Percentiles rank a stretch among this genome's conserved stretches.
phyloP scores from a whole-genome alignment of 1,140 invertebrate genomes.

The Camponotus floridanus region DNA sequence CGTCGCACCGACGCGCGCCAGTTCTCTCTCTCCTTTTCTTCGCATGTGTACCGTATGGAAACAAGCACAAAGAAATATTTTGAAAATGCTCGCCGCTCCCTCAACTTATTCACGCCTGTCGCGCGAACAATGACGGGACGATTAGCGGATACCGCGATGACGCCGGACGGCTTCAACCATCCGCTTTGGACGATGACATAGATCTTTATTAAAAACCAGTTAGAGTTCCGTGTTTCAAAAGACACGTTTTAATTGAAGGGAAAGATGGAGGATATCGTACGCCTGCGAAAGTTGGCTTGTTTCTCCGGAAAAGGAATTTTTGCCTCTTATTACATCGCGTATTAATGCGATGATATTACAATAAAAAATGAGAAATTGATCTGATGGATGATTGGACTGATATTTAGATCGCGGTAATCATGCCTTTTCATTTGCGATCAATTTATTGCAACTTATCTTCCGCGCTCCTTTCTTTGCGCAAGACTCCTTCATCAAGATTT shows the following conservation, averaged over 20 bases:
- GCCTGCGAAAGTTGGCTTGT: background rate
- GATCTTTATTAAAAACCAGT: slow-evolving; percentile 59
- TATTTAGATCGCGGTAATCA: background rate
- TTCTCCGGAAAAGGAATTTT: background rate
- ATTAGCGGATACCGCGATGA: slow-evolving; percentile 47
- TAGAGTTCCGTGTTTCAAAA: slow-evolving; percentile 1
- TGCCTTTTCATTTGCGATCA: background rate
- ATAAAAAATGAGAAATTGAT: background rate
- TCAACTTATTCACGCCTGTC: slow-evolving; percentile 57
- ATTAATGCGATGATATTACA: background rate
- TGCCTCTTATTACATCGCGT: background rate
- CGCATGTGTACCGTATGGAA: background rate
- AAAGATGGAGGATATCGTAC: background rate
- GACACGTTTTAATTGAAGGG: background rate
- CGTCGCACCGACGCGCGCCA: slow-evolving; percentile 6
- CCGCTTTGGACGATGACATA: slow-evolving; percentile 39
- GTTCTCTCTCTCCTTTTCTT: background rate
- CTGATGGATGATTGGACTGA: background rate
- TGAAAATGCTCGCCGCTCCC: slow-evolving; percentile 49
- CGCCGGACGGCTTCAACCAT: background rate
- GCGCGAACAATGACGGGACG: slow-evolving; percentile 41
- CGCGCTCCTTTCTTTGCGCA: background rate
- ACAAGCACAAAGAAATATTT: slow-evolving; percentile 57
- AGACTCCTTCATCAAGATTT: background rate
- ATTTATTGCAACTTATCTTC: background rate